phyloP scores from a whole-genome alignment of 2,797 vertebrate genomes.

The Anniella stebbinsi region DNA sequence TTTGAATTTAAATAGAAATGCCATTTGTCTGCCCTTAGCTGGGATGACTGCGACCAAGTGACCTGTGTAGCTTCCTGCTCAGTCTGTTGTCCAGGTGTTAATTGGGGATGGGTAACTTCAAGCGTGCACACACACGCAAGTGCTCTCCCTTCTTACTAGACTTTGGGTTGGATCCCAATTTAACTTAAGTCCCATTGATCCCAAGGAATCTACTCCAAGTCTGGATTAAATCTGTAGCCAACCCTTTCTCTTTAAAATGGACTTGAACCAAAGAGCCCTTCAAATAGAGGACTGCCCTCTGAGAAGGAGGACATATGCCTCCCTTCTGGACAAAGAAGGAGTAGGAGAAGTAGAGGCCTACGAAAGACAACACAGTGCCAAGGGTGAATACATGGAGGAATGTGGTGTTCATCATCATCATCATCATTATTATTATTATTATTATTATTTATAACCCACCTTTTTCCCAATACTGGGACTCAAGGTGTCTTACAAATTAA shows the following conservation, averaged over 20 bases:
- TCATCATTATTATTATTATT: too few relatives aligned
- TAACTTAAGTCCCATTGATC: too few relatives aligned
- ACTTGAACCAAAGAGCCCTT: neutral
- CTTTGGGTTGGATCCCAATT: neutral
- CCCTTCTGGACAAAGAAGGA: too few relatives aligned
- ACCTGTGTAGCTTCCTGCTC: neutral
- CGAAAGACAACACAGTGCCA: too few relatives aligned
- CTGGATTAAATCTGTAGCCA: too few relatives aligned
- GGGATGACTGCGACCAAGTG: neutral
- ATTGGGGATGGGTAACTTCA: neutral
- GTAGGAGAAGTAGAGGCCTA: neutral
- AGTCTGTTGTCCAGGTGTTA: neutral
- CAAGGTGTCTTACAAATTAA: too few relatives aligned
- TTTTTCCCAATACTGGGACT: too few relatives aligned
- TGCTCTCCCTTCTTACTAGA: neutral
- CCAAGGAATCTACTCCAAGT: too few relatives aligned
- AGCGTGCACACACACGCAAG: too few relatives aligned
- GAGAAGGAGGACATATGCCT: neutral
- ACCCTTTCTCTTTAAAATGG: neutral
- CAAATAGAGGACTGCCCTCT: neutral
- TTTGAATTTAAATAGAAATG: neutral
- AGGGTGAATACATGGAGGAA: neutral
- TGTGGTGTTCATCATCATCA: too few relatives aligned
- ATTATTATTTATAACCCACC: too few relatives aligned
- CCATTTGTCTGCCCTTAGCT: neutral